Evolutionary conservation across 2,888 invertebrate species (phyloP).

Genomic region (Eueremaeus valkanovi): DNA sequence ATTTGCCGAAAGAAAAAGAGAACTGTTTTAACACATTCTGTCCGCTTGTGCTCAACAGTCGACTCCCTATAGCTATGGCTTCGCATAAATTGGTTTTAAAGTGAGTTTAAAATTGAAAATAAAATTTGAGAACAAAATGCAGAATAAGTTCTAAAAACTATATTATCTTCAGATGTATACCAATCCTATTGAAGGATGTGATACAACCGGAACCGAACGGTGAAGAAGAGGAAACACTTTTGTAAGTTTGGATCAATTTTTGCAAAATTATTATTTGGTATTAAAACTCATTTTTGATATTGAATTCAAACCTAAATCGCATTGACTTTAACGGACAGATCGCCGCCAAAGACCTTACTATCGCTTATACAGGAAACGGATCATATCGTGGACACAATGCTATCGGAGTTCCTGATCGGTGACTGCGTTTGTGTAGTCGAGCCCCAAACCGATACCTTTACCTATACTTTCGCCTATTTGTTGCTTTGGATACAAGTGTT

Average conservation of each 20-base stretch:
- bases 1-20: not conserved
- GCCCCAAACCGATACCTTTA: constrained; percentile 55
- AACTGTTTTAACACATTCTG: constrained; percentile 2
- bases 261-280: not conserved
- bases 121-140: no score
- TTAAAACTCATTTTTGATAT: not conserved
- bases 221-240: constrained; percentile 30
- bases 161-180: constrained; percentile 1
- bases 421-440: constrained; percentile 48
- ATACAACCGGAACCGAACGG: not conserved
- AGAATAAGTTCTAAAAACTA: no score
- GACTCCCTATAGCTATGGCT: not conserved
- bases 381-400: constrained; percentile 48
- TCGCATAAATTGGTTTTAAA: not conserved
- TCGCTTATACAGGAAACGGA: constrained; percentile 42
- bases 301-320: no score
- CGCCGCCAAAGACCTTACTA: constrained; percentile 41
- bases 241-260: constrained; percentile 22
- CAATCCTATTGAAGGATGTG: not conserved
- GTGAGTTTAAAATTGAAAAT: not conserved
- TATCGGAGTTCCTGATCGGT: constrained; percentile 49
- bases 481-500: constrained; percentile 67
- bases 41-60: constrained; percentile 12
- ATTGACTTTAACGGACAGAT: constrained; percentile 7
- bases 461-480: constrained; percentile 65